Base-by-base conservation (phyloP, 2,888 invertebrate genomes). In the Cosmia trapezina region DNA sequence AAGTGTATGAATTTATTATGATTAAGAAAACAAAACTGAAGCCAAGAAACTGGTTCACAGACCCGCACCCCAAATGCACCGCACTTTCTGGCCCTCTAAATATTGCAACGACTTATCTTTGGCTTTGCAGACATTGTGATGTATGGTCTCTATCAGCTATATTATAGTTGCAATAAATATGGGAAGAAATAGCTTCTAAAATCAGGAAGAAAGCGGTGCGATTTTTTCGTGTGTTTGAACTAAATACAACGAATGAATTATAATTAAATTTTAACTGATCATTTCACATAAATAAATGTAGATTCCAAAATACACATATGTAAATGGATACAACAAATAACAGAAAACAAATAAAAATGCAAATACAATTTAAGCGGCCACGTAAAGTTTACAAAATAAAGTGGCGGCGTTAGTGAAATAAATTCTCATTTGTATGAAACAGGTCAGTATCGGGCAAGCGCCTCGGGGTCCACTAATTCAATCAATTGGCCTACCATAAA, bases 401-500 rank as follows among this genome's bases (percentile, higher is more conserved):
- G 90, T 87, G 87, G 85, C 85, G 86, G 89, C 86, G 89, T 90
- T 90, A 88, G 88, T 83, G 87, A 89, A 91, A 93, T 94, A 94
- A 93, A 94, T 94, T 91, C 90, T 91, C 90, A 88, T 91, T 89
- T 86, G 84, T 88, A 91, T 90, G 88, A 91, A 91, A 88, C 92
- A 89, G 89, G 92, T 89, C 91, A 83, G 90, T 92, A 92, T 92
- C 92, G 89, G 89, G 85, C 91, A 90, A 92, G 87, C 91, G 94
- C 95, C 94, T 94, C 91, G 84, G 92, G 94, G 95, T 91, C 93
- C 91, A 94, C 94, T 96, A 96, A 95, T 95, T 95, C 95, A 96
- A 96, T 96, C 95, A 95, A 95, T 95, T 93, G 93, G 89, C 90
- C 88, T 92, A 89, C 93, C 94, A 95, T 95, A 96, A 95, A 96